Percentiles rank a stretch among this genome's conserved stretches.
Conservation (phyloP, 2,797 vertebrate species). For the Apogon talboti region DNA sequence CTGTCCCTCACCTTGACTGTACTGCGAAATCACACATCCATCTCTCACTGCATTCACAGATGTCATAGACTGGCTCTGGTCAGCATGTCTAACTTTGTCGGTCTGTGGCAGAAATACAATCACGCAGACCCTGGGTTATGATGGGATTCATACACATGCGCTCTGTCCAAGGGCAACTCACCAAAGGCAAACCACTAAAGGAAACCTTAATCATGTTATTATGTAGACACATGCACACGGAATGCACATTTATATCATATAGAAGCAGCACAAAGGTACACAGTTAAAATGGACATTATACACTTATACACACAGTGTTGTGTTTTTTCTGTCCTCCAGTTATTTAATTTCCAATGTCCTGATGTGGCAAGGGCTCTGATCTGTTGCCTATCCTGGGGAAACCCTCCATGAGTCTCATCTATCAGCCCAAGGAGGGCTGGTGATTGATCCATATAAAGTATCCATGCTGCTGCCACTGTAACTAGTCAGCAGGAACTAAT, state of each 20-base stretch:
- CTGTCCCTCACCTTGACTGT: conserved; percentile 76
- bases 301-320: conserved; percentile 17
- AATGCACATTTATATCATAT: conserved; percentile 15
- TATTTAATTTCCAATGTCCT: conserved; percentile 64
- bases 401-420: conserved; percentile 61
- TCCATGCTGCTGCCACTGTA: conserved; percentile 37
- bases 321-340: conserved; percentile 54
- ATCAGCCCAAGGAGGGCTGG: conserved; percentile 55
- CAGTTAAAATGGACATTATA: not conserved
- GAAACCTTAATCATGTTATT: conserved; percentile 47
- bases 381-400: conserved; percentile 58
- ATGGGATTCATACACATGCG: conserved; percentile 17
- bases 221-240: conserved; percentile 11
- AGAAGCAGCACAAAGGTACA: conserved; percentile 11
- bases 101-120: conserved; percentile 40
- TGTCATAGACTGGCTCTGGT: conserved; percentile 39
- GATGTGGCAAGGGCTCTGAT: conserved; percentile 61
- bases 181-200: conserved; percentile 20
- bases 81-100: conserved; percentile 40
- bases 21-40: conserved; percentile 61
- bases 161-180: conserved; percentile 43
- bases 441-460: conserved; percentile 71
- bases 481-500: conserved; percentile 64
- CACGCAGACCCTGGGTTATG: conserved; percentile 6
- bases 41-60: conserved; percentile 57